Evolutionary conservation across 2,888 invertebrate genomes (phyloP), one percentile per base, ranked within the genome.

Genomic region (Auanema sp.): DNA sequence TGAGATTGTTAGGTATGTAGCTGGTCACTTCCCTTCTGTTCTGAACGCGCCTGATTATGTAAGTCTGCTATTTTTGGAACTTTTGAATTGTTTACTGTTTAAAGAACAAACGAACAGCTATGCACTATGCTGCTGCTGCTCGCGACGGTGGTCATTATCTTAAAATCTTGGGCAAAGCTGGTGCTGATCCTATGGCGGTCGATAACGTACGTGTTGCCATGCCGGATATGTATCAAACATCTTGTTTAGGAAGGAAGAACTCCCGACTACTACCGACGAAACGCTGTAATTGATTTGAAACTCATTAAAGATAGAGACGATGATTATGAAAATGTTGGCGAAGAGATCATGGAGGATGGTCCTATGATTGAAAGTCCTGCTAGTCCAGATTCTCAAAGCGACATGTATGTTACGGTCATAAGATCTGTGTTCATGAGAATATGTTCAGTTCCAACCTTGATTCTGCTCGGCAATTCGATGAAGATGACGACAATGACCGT

Each of bases 41-140:
- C 87, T 91, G 54, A 90, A 90, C 68, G 89, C 84, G 5, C 84
- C 85, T 0, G 85, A 85, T 59, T 85, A 85, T 74, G 84, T 84
- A 54, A 68, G 66, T 60, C 18, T 18, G 16, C 5, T 10, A 24
- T 44, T 47, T n/a, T 14, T 16, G 14, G n/a, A 14, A 14, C 12
- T 11, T 50, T n/a, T n/a, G n/a, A n/a, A n/a, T n/a, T n/a, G 14
- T 14, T 16, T 51, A 51, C 12, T n/a, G 56, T 21, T 8, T 12
- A n/a, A 6, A 84, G 80, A 91, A 92, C 66, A 92, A 92, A 23
- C 88, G 92, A 72, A 92, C 92, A 0, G 90, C 94, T 0, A 85
- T 94, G 54, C 93, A 94, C 85, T 94, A 92, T 85, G 91, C 93
- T 0, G 91, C 92, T 1, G 88, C 90, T 14, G 78, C 83, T n/a